Percentiles rank a stretch among this genome's conserved stretches.
These are phyloP conservation scores for Agonopterix alstromeriana DNA, from an alignment of 2,888 invertebrate species.

Conservation along the genomic window DNA sequence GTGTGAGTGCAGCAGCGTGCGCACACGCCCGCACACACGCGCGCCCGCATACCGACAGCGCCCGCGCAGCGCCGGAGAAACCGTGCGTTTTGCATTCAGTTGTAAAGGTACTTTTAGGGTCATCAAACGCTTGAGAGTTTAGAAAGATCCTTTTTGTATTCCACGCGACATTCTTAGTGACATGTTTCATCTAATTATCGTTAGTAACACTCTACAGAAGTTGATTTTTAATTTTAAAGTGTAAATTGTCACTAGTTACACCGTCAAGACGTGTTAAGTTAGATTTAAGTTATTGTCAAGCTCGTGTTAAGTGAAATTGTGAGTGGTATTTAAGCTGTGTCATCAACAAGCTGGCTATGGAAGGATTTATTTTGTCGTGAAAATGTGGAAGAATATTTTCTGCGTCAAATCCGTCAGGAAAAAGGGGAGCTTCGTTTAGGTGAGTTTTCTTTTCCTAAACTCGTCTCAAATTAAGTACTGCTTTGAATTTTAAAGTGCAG, in stretches of 20 bases:
- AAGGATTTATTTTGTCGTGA: constrained; percentile 40
- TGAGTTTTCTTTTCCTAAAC: neutral
- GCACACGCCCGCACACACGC: constrained; percentile 35
- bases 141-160: constrained; percentile 37
- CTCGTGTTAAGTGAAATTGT: constrained; percentile 35
- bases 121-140: constrained; percentile 55
- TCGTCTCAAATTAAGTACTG: too few relatives aligned
- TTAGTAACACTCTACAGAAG: neutral
- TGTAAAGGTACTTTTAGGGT: constrained; percentile 63
- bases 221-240: constrained; percentile 1
- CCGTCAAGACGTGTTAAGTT: constrained; percentile 25
- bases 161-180: constrained; percentile 29
- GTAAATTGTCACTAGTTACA: constrained; percentile 2
- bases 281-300: constrained; percentile 21
- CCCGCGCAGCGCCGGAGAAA: constrained; percentile 52
- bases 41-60: constrained; percentile 60
- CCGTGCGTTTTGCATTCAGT: constrained; percentile 67
- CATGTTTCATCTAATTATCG: neutral
- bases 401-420: constrained; percentile 67
- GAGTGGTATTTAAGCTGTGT: constrained; percentile 27
- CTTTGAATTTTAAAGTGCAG: too few relatives aligned
- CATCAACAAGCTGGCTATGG: constrained; percentile 36
- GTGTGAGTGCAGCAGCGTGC: constrained; percentile 32
- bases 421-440: constrained; percentile 42
- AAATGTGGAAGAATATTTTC: constrained; percentile 64